Base-by-base conservation (phyloP, 2,888 invertebrate genomes). In the Andrena bicolor region DNA sequence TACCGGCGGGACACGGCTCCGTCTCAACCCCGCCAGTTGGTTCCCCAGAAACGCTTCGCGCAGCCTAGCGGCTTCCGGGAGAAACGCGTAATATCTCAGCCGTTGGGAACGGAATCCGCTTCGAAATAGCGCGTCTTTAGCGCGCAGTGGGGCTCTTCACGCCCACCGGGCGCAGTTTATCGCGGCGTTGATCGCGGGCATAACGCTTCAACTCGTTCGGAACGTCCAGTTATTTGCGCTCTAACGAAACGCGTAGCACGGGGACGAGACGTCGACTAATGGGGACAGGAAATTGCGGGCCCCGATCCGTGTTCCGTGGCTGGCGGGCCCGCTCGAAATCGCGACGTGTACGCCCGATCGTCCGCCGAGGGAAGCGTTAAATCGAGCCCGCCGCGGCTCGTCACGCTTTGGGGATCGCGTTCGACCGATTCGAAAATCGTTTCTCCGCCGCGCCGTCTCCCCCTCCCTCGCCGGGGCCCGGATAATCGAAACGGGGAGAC, bases 221-320 rank as follows among this genome's bases (percentile, higher is more conserved):
- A 30, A 35, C 79, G 63, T 48, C 56, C 58, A 56, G 58, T 66
- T 66, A 78, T 68, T 53, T 32, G 49, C 20, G 51, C 20, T 61
- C 70, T 28, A 60, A 60, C 60, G 60, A 71, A 71, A 60, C 70
- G 48, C 70, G 56, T 20, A 30, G 13, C 61, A 51, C 41, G 32
- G 16, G 28, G 76, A 63, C 68, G 30, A 63, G 76, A 76, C 79
- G 51, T 26, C 58, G 70, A 80, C 49, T 80, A 77, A 80, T 80
- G 70, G 51, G 70, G 70, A 71, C 65, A 65, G 77, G 77, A 80
- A 80, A 77, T 80, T 53, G 64, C 49, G 20, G 28, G 26, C 20
- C 60, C 48, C 70, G 61, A 72, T 48, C 49, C 71, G 71, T 48
- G 51, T 64, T 30, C 58, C 10, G 30, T 26, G 51, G n/a, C 56